A percentile compares a stretch with the other conserved stretches of the same genome.
phyloP scores from a whole-genome alignment of 2,113 vertebrate species.

The Apeltes quadracus region DNA sequence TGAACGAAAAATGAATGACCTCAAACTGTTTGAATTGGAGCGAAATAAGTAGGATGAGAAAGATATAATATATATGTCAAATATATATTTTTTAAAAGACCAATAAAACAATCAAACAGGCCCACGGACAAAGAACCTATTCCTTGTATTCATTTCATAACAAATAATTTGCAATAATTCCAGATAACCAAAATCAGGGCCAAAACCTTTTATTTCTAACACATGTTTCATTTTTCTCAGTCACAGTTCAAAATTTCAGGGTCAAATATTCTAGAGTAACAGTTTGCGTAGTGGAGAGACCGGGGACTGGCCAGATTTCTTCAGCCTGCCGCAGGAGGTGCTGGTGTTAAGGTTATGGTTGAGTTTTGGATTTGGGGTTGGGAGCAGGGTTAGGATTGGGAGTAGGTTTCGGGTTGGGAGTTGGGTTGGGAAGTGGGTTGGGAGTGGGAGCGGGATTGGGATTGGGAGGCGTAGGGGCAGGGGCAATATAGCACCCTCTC shows the following conservation, averaged over 20 bases:
- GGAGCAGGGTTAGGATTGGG: conserved; percentile 57
- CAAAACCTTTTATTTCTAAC: conserved; percentile 77
- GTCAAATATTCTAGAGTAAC: conserved; percentile 41
- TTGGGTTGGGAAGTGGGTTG: conserved; percentile 5
- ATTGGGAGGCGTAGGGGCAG: conserved; percentile 50
- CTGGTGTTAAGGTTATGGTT: conserved; percentile 61
- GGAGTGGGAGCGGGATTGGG: conserved; percentile 3
- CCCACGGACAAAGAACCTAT: too few species aligned
- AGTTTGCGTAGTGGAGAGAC: conserved; percentile 25
- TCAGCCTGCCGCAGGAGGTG: conserved; percentile 59
- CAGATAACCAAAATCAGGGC: conserved; percentile 46
- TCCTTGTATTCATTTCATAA: conserved; percentile 1
- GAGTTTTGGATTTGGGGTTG: conserved; percentile 64
- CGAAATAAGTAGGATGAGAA: not conserved
- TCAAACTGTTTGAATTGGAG: not conserved
- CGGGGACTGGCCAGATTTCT: conserved; percentile 33
- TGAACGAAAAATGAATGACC: not conserved
- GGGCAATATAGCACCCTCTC: conserved; percentile 77
- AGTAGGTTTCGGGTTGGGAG: conserved; percentile 54
- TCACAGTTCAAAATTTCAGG: conserved; percentile 52
- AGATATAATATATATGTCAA: not conserved
- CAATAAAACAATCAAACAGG: not conserved
- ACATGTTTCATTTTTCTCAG: conserved; percentile 49
- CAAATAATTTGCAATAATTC: conserved; percentile 22
- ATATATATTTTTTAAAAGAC: not conserved